Evolutionary conservation across 2,888 invertebrate genomes (phyloP), one percentile per base, ranked within the genome.

Genomic region (Eristalis intricaria): DNA sequence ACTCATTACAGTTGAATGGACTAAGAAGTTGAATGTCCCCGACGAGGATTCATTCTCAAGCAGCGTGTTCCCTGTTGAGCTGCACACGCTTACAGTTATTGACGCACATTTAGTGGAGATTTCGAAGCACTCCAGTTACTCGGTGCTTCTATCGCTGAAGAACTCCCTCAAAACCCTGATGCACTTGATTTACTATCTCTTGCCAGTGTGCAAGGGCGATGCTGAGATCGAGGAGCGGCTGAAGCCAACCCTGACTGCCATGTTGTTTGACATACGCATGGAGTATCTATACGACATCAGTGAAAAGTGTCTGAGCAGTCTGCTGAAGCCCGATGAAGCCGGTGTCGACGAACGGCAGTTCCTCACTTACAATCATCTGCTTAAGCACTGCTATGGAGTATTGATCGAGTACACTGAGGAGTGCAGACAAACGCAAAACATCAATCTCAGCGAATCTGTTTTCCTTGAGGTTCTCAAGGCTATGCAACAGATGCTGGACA

Each of bases 401-500:
- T 93, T 96, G 56, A 94, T 95, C 50, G 95, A 94, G 90, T 95
- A 95, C 89, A 94, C 95, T 0, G 92, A 92, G 1, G 91, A 93
- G 13, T 90, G 92, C 50, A 89, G 89, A 5, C 68, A 88, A 2
- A 85, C 89, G 0, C 89, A 90, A 43, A 90, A 90, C n/a, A 89
- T 91, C 2, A 84, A 92, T 3, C 90, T 93, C 26, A 91, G 93
- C 26, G 92, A 92, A 80, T 90, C 91, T 1, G 91, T 93, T 87
- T 82, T 93, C 32, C 91, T 92, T 82, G 91, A 92, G 2, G 91
- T 93, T 35, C 92, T 93, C 88, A 96, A 96, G 90, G 98, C 97
- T 90, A 96, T 98, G 95, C 97, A 98, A 91, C 96, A 96, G 90
- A 95, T 98, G 89, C 92, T 98, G 26, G 98, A 98, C 74, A 97